Conservation (phyloP, 2,888 invertebrate genomes). For the Hipparchia sbordonii region DNA sequence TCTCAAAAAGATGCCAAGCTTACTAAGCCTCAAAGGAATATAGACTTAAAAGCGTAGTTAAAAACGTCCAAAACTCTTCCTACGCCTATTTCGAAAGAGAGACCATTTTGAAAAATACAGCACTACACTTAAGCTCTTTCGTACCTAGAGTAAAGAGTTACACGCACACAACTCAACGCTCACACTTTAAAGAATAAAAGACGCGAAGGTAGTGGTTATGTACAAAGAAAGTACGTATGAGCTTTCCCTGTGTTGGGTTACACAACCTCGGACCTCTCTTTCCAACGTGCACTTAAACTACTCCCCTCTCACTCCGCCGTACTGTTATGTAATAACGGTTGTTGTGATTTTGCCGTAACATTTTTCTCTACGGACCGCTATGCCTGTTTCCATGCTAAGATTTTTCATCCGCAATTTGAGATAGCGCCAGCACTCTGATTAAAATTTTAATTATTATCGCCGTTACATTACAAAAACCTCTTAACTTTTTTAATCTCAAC, state of each 20-base stretch:
- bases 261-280: conserved; percentile 71
- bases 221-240: conserved; percentile 76
- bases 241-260: conserved; percentile 81
- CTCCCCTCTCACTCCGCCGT: conserved; percentile 56
- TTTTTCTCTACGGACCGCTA: conserved; percentile 74
- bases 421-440: conserved; percentile 34
- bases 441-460: conserved; percentile 27
- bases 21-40: conserved; percentile 48
- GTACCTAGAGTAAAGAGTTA: conserved; percentile 55
- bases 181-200: conserved; percentile 52
- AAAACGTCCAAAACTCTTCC: conserved; percentile 57
- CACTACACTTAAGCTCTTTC: conserved; percentile 67
- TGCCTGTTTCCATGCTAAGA: conserved; percentile 49
- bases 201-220: conserved; percentile 54
- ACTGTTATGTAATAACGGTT: conserved; percentile 82
- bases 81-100: conserved; percentile 49
- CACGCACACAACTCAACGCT: conserved; percentile 61
- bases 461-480: conserved; percentile 15
- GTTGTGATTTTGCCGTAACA: conserved; percentile 78
- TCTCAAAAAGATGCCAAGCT: conserved; percentile 65
- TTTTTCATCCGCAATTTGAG: conserved; percentile 53
- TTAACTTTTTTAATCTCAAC: conserved; percentile 20
- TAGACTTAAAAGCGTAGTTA: conserved; percentile 48
- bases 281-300: conserved; percentile 51
- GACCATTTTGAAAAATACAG: conserved; percentile 65